phyloP scores from a whole-genome alignment of 2,113 vertebrate species.

The Ceratotherium simum region DNA sequence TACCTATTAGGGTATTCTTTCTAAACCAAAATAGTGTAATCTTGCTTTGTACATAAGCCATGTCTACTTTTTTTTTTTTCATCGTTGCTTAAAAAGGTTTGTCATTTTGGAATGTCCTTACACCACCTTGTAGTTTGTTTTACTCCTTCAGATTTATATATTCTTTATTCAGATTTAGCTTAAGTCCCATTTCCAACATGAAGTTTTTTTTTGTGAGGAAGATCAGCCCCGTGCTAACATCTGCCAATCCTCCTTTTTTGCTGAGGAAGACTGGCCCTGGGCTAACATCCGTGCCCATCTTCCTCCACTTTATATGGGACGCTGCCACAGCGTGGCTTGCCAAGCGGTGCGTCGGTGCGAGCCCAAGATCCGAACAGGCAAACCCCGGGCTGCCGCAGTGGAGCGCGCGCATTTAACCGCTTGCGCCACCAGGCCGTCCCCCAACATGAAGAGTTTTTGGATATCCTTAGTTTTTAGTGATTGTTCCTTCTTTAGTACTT shows the following conservation, averaged over 20 bases:
- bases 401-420: too few species aligned
- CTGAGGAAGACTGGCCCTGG: too few species aligned
- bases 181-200: neutral
- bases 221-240: too few species aligned
- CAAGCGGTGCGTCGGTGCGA: too few species aligned
- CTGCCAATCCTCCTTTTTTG: too few species aligned
- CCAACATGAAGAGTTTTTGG: neutral
- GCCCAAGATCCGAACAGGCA: too few species aligned
- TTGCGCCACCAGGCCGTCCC: too few species aligned
- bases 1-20: neutral
- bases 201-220: neutral
- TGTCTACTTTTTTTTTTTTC: neutral
- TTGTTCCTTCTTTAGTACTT: conserved; percentile 25
- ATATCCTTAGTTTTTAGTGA: neutral
- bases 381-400: too few species aligned
- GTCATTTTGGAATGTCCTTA: neutral
- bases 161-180: conserved; percentile 38
- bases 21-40: neutral
- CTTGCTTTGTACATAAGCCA: conserved; percentile 12
- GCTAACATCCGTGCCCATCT: too few species aligned
- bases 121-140: neutral
- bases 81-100: neutral
- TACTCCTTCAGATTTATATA: conserved; percentile 32
- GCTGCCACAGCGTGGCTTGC: too few species aligned
- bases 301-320: too few species aligned